Base-by-base conservation (phyloP, 2,888 invertebrate genomes). In the Catocala sponsa region DNA sequence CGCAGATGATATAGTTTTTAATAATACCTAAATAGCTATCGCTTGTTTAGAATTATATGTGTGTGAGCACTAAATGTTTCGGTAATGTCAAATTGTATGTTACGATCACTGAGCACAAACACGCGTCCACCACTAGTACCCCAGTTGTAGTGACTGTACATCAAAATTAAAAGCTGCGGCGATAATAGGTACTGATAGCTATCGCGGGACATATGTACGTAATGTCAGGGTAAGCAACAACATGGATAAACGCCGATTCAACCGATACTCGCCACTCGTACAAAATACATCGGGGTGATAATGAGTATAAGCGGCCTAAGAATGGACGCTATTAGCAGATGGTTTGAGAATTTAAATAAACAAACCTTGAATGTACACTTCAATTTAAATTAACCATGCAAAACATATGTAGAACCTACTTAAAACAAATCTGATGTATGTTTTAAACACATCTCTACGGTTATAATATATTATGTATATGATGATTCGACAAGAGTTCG, bases 141-240 rank as follows among this genome's bases (percentile, higher is more conserved):
- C 82, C 79, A 80, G 76, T 73, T 76, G 77, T 83, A 84, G 84
- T 81, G 82, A 90, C 86, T 90, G 87, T 74, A 80, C 81, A 84
- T 83, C 80, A 85, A 80, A 75, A 72, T 79, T 83, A 76, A 85
- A 87, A 84, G 83, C 84, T 81, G 80, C 68, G 72, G 62, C 75
- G 82, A 85, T 86, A 88, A 81, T 82, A 79, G 82, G 76, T 74
- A 83, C 79, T 81, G 84, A 83, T 77, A 77, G 53, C 70, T 68
- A 63, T 68, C 63, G 61, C 68, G 66, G 76, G 69, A 75, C 75
- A 66, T 75, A 65, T 73, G 71, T 72, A 66, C 58, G 65, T 75
- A 71, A 70, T 77, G 75, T 77, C 77, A 77, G 73, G 77, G 77
- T 61, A 71, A 77, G 68, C 77, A 67, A 77, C 67, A 55, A 65